Percentiles rank a stretch among this genome's conserved stretches.
phyloP scores from a whole-genome alignment of 2,888 invertebrate genomes.

The Diabrotica balteata region DNA sequence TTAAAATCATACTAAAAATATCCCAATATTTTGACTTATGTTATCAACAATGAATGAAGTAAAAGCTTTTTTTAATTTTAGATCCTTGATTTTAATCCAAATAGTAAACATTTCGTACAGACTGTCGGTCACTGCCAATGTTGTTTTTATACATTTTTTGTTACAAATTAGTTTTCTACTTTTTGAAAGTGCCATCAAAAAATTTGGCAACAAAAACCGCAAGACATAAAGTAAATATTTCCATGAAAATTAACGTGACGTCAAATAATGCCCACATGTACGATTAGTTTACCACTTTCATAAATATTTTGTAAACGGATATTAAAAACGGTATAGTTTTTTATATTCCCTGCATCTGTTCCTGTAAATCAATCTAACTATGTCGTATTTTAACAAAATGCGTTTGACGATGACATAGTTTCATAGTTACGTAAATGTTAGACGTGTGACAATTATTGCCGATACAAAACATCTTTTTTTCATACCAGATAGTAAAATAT shows the following conservation, averaged over 20 bases:
- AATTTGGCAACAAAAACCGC: background rate
- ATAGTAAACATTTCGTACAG: background rate
- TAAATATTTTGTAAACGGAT: constrained; percentile 1
- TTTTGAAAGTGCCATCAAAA: background rate
- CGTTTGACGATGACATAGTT: no score
- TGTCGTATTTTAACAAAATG: no score
- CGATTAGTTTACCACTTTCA: background rate
- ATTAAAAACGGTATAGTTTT: background rate
- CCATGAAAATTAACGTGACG: constrained; percentile 1
- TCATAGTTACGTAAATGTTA: no score
- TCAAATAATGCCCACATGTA: background rate
- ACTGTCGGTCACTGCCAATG: background rate
- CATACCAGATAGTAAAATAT: no score
- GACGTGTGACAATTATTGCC: no score
- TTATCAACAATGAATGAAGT: background rate
- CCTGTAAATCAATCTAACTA: no score
- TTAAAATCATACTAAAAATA: background rate
- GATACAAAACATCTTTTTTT: no score
- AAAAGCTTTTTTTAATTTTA: background rate
- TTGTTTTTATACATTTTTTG: background rate
- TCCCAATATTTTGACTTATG: constrained; percentile 3
- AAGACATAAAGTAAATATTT: background rate
- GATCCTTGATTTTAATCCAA: background rate
- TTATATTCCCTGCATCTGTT: no score
- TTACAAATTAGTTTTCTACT: background rate